Evolutionary conservation across 1,140 invertebrate genomes (phyloP), one percentile per base, ranked within the genome.

Genomic region (Plutomurus gul): DNA sequence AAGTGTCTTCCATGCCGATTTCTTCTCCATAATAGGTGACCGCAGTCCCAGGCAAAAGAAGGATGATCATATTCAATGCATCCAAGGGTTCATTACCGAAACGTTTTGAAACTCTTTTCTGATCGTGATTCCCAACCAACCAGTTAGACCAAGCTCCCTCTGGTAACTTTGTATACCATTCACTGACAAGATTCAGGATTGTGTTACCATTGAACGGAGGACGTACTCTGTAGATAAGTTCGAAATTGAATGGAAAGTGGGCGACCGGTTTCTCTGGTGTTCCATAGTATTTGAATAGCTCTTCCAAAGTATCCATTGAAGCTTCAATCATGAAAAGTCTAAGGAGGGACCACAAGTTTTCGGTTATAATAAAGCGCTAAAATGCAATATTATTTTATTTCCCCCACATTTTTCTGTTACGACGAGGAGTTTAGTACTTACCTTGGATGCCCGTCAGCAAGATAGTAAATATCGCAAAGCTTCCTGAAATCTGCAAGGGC

Each of bases 11-110:
- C 92, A 95, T 93, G 2, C 91, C 93, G 77, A 95, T 89, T 86
- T 95, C 94, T 85, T 95, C 94, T 8, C 94, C 94, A 86, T 94
- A 91, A 85, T 95, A 95, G 71, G 90, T 91, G 1, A 94, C 89
- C 0, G 90, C 88, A 16, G 92, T 90, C 0, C 94, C 94, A n/a
- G 92, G 92, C 27, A 95, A 84, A 0, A 93, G 83, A 39, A 92
- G 85, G 4, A 89, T 88, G 22, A 95, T 85, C 86, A 92, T 91
- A 80, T 92, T 90, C 16, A 93, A 85, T 0, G 88, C 87, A 84
- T 93, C 91, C 0, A 91, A 89, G 60, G 90, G 85, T 36, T 90
- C 87, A 0, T 82, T 79, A 11, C 90, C 89, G 77, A 92, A 88
- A 36, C 91, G 86, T 6, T 87, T 86, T 0, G 89, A 89, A 1